Base-by-base conservation (phyloP, 2,113 vertebrate species). In the Brienomyrus brachyistius region DNA sequence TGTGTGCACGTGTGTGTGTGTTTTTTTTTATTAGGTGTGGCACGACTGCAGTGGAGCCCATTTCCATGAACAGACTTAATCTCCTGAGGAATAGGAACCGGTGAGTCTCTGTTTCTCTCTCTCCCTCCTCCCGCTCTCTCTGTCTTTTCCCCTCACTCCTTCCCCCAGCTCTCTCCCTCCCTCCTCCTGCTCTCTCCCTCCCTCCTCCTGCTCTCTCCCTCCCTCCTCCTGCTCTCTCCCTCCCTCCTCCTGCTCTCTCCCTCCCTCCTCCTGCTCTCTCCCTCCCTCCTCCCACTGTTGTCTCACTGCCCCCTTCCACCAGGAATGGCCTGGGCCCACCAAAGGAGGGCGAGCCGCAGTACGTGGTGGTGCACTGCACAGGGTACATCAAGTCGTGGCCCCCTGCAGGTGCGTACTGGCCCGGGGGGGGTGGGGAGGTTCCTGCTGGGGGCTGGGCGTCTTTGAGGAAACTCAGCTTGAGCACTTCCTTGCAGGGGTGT, bases 331-430 rank as follows among this genome's bases (percentile, higher is more conserved):
- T 99, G 87, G 98, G 98, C 27, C 92, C 96, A 1, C 91, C 95
- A 0, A 99, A 99, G 89, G 98, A 99, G 0, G 98, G 98, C 0
- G 98, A 99, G 2, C 95, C 97, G 23, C 98, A 98, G 93, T 99
- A 97, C 3, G 98, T 98, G 0, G 98, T 99, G 40, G 98, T 99
- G 89, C 98, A 99, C 93, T 99, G 98, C 94, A 99, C 98, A 0
- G 98, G 98, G 0, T 99, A 98, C 92, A 98, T 99, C 59, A 99
- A 98, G 87, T 98, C 98, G 82, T 99, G 98, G 98, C 98, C 98
- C 0, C 98, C 98, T 0, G 97, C 98, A 96, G 98, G 98, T 87
- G 7, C 2, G n/a, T 43, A 0, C 43, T 50, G 3, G 23, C 54
- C 45, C 45, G 3, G 85, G 13, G 0, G 0, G 1, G 19, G 59